Percentiles rank a stretch among this genome's conserved stretches.
Conservation (phyloP, 2,113 vertebrate genomes). For the Alligator sinensis region DNA sequence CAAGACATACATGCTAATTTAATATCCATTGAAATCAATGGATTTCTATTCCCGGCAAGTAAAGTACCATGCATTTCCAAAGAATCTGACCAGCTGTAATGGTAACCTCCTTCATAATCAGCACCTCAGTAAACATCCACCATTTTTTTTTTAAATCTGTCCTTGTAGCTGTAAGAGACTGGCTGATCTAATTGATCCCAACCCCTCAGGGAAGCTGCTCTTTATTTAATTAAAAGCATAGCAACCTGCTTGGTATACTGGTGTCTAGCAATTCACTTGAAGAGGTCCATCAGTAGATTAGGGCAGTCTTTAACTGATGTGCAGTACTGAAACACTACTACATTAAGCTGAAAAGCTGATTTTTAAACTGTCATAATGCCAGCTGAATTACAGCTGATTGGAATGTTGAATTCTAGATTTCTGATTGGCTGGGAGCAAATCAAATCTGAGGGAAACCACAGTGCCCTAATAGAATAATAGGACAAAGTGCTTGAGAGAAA, state of each 20-base stretch:
- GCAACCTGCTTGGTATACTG: not conserved
- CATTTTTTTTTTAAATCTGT: not conserved
- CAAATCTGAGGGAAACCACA: not conserved
- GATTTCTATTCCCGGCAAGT: not conserved
- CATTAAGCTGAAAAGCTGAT: conserved; percentile 3
- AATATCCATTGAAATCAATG: not conserved
- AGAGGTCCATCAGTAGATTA: not conserved
- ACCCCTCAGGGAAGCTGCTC: conserved; percentile 4
- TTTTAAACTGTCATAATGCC: conserved; percentile 11
- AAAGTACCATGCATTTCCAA: not conserved
- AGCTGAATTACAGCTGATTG: conserved; percentile 44
- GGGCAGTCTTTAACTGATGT: not conserved
- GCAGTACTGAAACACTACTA: not conserved
- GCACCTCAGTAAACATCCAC: not conserved
- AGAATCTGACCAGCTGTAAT: not conserved
- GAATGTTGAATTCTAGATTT: not conserved
- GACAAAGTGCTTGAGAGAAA: not conserved
- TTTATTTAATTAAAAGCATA: conserved; percentile 53
- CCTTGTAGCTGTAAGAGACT: not conserved
- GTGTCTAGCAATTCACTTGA: conserved; percentile 1
- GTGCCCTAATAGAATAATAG: conserved; percentile 11
- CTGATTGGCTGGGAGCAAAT: conserved; percentile 19
- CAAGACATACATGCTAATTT: not conserved
- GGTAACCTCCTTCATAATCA: not conserved
- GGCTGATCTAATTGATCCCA: conserved; percentile 41